These are phyloP conservation scores for Drepanosiphum platanoidis DNA, from an alignment of 2,888 invertebrate genomes.

Conservation along the genomic window DNA sequence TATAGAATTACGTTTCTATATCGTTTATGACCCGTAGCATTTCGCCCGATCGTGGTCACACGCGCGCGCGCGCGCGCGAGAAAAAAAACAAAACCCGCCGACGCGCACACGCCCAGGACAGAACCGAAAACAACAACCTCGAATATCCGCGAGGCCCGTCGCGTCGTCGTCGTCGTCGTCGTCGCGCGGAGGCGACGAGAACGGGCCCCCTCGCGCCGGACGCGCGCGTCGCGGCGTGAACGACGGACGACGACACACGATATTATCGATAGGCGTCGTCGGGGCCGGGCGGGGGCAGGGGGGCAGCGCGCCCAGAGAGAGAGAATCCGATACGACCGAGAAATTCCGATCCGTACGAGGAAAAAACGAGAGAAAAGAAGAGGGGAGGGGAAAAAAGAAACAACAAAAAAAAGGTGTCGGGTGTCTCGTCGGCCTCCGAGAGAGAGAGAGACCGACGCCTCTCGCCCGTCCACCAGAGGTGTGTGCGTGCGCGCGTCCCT, in stretches of 20 bases:
- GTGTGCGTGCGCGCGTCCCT: not conserved
- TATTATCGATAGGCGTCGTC: no score
- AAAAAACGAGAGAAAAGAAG: not conserved
- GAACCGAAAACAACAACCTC: no score
- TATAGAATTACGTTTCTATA: no score
- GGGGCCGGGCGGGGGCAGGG: not conserved
- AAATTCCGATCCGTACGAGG: conserved; percentile 28
- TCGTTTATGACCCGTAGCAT: no score
- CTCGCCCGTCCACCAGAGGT: not conserved
- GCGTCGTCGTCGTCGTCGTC: no score
- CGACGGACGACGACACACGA: not conserved
- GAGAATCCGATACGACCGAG: conserved; percentile 13
- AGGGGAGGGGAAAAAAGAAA: not conserved
- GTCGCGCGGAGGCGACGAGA: not conserved
- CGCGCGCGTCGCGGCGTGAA: conserved; percentile 14
- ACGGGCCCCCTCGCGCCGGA: conserved; percentile 13
- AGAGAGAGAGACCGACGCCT: not conserved
- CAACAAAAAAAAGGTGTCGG: conserved; percentile 50
- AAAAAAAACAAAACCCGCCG: no score
- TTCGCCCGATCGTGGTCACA: no score
- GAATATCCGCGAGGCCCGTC: no score
- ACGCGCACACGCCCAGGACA: no score
- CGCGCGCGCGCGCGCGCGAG: no score
- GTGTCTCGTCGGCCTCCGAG: conserved; percentile 8
- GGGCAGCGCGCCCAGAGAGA: not conserved